Evolutionary conservation across 2,113 vertebrate species (phyloP), one percentile per base, ranked within the genome.

Genomic region (Phycodurus eques): DNA sequence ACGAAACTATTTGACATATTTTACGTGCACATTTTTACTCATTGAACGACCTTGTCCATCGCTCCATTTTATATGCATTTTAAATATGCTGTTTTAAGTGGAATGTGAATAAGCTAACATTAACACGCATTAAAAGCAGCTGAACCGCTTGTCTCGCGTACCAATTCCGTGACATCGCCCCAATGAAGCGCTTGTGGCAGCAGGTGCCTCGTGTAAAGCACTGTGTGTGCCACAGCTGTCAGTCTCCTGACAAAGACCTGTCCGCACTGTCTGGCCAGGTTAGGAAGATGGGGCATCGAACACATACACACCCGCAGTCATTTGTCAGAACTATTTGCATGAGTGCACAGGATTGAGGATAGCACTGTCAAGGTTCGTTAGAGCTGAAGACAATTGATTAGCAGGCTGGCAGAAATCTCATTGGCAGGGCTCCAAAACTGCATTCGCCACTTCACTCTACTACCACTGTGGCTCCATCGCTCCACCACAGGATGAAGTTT

Each of bases 161-260:
- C 89, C 89, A 89, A 57, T 65, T 5, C 14, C 42, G 66, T 71
- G 56, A 61, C 17, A 39, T 53, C n/a, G 54, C 72, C 72, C 69
- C 61, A 65, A 66, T 17, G 80, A 88, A 90, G 82, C 46, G 72
- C 66, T 82, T 42, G 43, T 86, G 89, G 90, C 89, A 89, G 81
- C 81, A 87, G 88, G 89, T 92, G 85, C 90, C 87, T 88, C 82
- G 85, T 82, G 84, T 88, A 80, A 83, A 87, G 90, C 83, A 75
- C 77, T 85, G 68, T 83, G 79, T 80, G 79, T 84, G 85, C 88
- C 88, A 80, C 83, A 74, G 82, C 87, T 88, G 85, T 87, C 91
- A 89, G 75, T 79, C 83, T 75, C 63, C 78, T 75, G 81, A 83
- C 81, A 72, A 71, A 88, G 84, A 78, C 73, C 83, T 60, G 81